Base-by-base conservation (phyloP, 30 jellyfish, hydroid and myxozoan species). In the Chrysaora quinquecirrha region DNA sequence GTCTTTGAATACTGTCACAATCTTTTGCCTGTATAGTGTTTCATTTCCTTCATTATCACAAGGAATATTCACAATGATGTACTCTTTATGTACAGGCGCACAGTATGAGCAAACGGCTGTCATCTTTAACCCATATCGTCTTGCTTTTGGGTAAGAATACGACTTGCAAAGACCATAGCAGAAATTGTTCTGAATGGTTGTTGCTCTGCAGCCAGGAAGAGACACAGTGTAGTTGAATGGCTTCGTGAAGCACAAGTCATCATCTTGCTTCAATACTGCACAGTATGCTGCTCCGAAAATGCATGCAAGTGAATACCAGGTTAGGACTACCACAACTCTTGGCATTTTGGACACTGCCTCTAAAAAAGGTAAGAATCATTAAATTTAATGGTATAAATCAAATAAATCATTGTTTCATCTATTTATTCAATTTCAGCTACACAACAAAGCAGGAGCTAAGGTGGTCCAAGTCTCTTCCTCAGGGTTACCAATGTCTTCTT, bases 21-120 rank as follows among this genome's bases (percentile, higher is more conserved):
- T 21, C 20, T 77, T 77, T 48, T 61, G 64, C n/a, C 30, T 61
- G 78, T 61, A 12, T 18, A 11, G 18, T 21, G 47, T 19, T 62
- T 20, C 38, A 64, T 35, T n/a, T 24, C 62, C n/a, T 34, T 30
- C 23, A 16, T 49, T 9, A 18, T 69, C 62, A 38, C 80, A 69
- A 1, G 34, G 21, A 49, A 69, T 9, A 49, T 34, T 69, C 31
- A 69, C 64, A 20, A 63, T 48, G 18, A 29, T 43, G 70, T 19
- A 21, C 50, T 77, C 80, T 33, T 20, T 64, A 1, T 12, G 0
- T 23, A 77, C 67, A 23, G 89, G 89, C 24, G 89, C 89, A 54
- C 89, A 77, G 80, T 32, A 77, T n/a, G 89, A 34, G 32, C 89
- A 77, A 19, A 77, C 77, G n/a, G 89, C 74, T 49, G n/a, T 77